A percentile compares a stretch with the other conserved stretches of the same genome.
Conservation (phyloP, 2,113 vertebrate species). For the Polypterus senegalus region DNA sequence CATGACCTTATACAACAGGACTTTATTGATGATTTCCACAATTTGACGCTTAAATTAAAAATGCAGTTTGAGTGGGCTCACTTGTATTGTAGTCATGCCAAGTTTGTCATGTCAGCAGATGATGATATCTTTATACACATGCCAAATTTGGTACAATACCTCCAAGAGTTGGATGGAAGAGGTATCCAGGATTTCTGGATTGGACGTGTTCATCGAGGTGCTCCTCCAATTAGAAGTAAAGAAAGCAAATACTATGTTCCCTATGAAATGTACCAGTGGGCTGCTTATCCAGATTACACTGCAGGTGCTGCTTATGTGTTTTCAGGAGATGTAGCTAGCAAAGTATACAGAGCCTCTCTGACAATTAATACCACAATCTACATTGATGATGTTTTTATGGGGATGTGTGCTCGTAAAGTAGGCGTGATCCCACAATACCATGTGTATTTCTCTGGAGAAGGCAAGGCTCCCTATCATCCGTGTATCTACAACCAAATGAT, state of each 20-base stretch:
- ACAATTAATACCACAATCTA: conserved; percentile 73
- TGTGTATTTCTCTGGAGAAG: conserved; percentile 78
- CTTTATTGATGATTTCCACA: conserved; percentile 83
- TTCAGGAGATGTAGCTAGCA: conserved; percentile 68
- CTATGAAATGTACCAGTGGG: conserved; percentile 76
- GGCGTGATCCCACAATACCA: conserved; percentile 72
- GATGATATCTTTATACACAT: conserved; percentile 86
- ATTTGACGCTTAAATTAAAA: conserved; percentile 77
- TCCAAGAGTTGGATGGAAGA: conserved; percentile 47
- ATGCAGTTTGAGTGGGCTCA: conserved; percentile 83
- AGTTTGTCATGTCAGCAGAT: conserved; percentile 85
- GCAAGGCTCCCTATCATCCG: conserved; percentile 69
- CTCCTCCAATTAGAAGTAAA: conserved; percentile 67
- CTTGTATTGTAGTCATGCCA: conserved; percentile 66
- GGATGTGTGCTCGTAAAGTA: conserved; percentile 75
- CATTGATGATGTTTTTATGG: conserved; percentile 95
- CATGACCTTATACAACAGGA: conserved; percentile 77
- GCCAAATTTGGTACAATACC: conserved; percentile 75
- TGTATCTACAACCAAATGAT: conserved; percentile 91
- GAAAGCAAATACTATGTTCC: conserved; percentile 79
- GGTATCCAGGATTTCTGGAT: conserved; percentile 69
- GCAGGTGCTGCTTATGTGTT: conserved; percentile 79
- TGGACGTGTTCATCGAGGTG: conserved; percentile 71
- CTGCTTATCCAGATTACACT: conserved; percentile 83
- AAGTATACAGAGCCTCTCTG: conserved; percentile 69